A percentile compares a stretch with the other conserved stretches of the same genome.
phyloP scores from a whole-genome alignment of 2,888 invertebrate species.

The Proisotoma minuta region DNA sequence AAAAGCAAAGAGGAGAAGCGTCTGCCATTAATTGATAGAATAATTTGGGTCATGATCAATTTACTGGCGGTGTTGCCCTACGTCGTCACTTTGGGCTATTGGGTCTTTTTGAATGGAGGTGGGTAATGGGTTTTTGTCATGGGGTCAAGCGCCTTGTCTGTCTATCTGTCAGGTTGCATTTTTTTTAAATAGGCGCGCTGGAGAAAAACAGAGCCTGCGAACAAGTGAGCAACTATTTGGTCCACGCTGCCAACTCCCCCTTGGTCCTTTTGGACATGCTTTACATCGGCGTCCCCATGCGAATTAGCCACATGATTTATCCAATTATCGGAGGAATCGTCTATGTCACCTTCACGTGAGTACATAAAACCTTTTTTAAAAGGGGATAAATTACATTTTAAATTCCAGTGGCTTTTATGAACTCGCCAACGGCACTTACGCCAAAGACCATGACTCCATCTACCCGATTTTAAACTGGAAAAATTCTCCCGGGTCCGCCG shows the following conservation, averaged over 20 bases:
- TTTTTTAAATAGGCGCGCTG: too few species aligned
- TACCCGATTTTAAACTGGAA: constrained; percentile 33
- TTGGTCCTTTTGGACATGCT: constrained; percentile 29
- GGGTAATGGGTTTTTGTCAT: background rate
- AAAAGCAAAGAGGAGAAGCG: constrained; percentile 11
- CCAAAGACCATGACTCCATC: constrained; percentile 20
- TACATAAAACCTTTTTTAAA: background rate
- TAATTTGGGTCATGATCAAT: constrained; percentile 32
- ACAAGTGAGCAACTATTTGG: constrained; percentile 18
- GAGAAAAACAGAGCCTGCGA: constrained; percentile 1
- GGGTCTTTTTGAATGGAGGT: constrained; percentile 17
- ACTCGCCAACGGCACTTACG: constrained; percentile 22
- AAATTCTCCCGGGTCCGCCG: constrained; percentile 17
- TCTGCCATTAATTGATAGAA: constrained; percentile 18
- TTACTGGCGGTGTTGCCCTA: constrained; percentile 30
- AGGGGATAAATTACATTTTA: background rate
- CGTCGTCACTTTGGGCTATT: constrained; percentile 28
- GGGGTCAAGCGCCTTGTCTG: too few species aligned
- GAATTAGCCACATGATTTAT: constrained; percentile 30
- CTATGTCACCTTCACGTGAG: constrained; percentile 33
- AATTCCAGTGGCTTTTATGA: constrained; percentile 25
- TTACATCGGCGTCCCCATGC: constrained; percentile 35
- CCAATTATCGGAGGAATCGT: constrained; percentile 14
- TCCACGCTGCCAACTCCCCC: constrained; percentile 32
- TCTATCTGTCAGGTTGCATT: too few species aligned